Percentiles rank a stretch among this genome's conserved stretches.
These are phyloP conservation scores for Ectropis crepuscularia DNA, from an alignment of 2,888 invertebrate genomes.

Conservation along the genomic window DNA sequence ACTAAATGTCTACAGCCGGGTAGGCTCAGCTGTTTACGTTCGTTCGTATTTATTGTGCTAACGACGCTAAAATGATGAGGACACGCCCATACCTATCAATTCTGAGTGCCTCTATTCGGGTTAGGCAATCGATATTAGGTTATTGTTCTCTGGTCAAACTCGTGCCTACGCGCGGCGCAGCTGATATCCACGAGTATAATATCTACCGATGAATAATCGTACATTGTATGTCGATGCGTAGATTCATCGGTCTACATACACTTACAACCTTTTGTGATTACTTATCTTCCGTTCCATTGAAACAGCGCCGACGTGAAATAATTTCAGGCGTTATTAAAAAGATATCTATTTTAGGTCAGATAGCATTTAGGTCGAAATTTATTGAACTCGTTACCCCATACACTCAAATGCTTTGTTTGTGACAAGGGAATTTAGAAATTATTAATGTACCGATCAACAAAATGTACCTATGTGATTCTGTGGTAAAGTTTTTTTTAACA, in stretches of 20 bases:
- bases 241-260: conserved; percentile 13
- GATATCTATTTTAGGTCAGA: conserved; percentile 4
- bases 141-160: conserved; percentile 32
- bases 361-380: not conserved
- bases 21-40: conserved; percentile 18
- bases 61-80: conserved; percentile 39
- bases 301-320: conserved; percentile 2
- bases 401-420: no score
- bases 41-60: conserved; percentile 31
- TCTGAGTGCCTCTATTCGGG: conserved; percentile 38
- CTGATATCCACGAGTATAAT: conserved; percentile 2
- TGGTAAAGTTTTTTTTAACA: no score
- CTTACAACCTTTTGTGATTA: conserved; percentile 11
- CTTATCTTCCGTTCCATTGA: conserved; percentile 14
- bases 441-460: no score
- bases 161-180: conserved; percentile 17
- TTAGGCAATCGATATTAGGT: conserved; percentile 38
- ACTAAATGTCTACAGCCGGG: not conserved
- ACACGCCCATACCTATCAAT: conserved; percentile 40
- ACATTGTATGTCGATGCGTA: conserved; percentile 21
- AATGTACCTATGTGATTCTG: no score
- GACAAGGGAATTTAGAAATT: no score
- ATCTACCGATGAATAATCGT: not conserved
- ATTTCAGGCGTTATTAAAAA: conserved; percentile 3
- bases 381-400: no score